Conservation (phyloP, 2,797 vertebrate species). For the Eremophila alpestris region DNA sequence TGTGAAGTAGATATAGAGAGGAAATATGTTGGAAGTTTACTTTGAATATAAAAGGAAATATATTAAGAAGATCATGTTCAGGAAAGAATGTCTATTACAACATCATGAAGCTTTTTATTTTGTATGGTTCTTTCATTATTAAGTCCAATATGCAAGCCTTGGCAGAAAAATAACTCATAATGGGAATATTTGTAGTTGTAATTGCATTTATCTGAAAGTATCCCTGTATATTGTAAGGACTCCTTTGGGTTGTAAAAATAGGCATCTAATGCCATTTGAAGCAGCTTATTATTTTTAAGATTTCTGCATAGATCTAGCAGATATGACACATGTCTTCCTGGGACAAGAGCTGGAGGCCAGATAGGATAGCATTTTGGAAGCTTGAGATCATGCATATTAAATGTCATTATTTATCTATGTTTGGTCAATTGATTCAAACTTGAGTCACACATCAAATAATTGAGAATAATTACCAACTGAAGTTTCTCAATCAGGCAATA, state of each 20-base stretch:
- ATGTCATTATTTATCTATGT: not conserved
- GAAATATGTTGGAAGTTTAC: not conserved
- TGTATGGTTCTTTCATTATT: not conserved
- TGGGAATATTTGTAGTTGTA: not conserved
- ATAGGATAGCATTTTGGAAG: not conserved
- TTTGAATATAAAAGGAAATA: not conserved
- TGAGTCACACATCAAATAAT: constrained; percentile 19
- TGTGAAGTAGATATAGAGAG: not conserved
- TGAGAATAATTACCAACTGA: constrained; percentile 31
- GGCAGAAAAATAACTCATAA: not conserved
- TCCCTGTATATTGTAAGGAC: not conserved
- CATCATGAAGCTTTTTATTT: not conserved
- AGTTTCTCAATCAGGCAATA: constrained; percentile 34
- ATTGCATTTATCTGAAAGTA: not conserved
- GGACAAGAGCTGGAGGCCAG: not conserved
- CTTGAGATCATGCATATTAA: not conserved
- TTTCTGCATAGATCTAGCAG: not conserved
- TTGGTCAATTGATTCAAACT: constrained; percentile 15
- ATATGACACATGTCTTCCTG: not conserved
- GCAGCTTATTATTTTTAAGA: not conserved
- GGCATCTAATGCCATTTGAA: not conserved
- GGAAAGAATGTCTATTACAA: not conserved
- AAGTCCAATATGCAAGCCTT: not conserved
- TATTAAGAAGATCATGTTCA: not conserved
- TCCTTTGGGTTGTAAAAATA: not conserved